Conservation (phyloP, 2,888 invertebrate genomes). For the Cephus pygmeus region DNA sequence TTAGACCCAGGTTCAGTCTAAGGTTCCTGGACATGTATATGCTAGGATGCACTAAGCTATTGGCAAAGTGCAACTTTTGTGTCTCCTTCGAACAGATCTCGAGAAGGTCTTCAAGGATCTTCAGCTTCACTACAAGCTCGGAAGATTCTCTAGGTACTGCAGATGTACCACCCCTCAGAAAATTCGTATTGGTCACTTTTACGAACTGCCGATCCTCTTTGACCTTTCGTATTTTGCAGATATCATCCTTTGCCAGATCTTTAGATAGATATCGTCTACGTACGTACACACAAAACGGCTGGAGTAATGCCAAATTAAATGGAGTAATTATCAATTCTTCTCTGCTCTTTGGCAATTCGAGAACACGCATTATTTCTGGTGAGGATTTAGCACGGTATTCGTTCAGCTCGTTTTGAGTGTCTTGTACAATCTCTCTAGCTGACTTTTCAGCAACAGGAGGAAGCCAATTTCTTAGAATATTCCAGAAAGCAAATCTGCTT, state of each 20-base stretch:
- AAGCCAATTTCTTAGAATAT: conserved; percentile 13
- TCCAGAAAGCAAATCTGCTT: conserved; percentile 8
- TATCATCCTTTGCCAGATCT: neutral
- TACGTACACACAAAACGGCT: conserved; percentile 64
- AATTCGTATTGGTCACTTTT: conserved; percentile 31
- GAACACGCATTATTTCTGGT: conserved; percentile 40
- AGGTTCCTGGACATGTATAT: conserved; percentile 70
- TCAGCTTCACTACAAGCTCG: conserved; percentile 49
- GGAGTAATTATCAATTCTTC: conserved; percentile 13
- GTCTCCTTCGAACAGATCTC: conserved; percentile 25
- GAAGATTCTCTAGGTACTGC: conserved; percentile 22
- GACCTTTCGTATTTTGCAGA: conserved; percentile 49
- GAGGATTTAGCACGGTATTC: conserved; percentile 25
- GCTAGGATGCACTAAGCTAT: conserved; percentile 52
- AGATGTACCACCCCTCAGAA: conserved; percentile 29
- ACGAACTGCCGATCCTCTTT: conserved; percentile 33
- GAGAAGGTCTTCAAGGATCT: conserved; percentile 53
- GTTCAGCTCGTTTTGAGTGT: conserved; percentile 14
- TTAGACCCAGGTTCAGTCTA: conserved; percentile 69
- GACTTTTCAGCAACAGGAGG: neutral
- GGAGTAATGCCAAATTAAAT: conserved; percentile 29
- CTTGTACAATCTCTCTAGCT: conserved; percentile 5
- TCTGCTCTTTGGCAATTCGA: conserved; percentile 29
- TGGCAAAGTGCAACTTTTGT: conserved; percentile 25
- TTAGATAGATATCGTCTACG: conserved; percentile 46